A percentile compares a stretch with the other conserved stretches of the same genome.
These are phyloP conservation scores for Buceros bicornis DNA, from an alignment of 2,797 vertebrate species.

Conservation along the genomic window DNA sequence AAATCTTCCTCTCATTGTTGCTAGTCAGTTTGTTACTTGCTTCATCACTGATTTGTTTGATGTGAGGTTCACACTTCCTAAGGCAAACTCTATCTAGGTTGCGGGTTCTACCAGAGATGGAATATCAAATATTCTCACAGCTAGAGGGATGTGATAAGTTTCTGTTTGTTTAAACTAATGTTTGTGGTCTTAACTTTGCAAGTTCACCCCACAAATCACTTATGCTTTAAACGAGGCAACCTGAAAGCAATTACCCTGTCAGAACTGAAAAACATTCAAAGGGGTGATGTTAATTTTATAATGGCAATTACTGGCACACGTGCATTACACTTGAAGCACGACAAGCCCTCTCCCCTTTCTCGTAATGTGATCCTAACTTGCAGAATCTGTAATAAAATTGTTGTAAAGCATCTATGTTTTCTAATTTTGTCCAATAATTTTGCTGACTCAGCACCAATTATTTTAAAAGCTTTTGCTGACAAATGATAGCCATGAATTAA, in stretches of 20 bases:
- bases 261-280: not conserved
- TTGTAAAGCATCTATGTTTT: not conserved
- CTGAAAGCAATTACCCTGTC: slow-evolving; percentile 54
- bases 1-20: not conserved
- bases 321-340: slow-evolving; percentile 16
- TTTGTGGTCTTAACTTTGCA: slow-evolving; percentile 62
- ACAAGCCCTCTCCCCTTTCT: slow-evolving; percentile 20
- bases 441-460: slow-evolving; percentile 60
- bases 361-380: slow-evolving; percentile 43
- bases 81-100: not conserved
- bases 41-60: slow-evolving; percentile 17
- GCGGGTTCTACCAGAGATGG: slow-evolving; percentile 12
- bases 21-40: not conserved
- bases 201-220: slow-evolving; percentile 35
- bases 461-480: slow-evolving; percentile 42
- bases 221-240: not conserved
- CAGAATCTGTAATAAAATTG: slow-evolving; percentile 20
- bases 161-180: slow-evolving; percentile 54
- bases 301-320: slow-evolving; percentile 9
- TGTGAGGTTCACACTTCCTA: not conserved
- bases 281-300: slow-evolving; percentile 47
- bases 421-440: slow-evolving; percentile 22
- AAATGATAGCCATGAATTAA: slow-evolving; percentile 9
- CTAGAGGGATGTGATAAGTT: slow-evolving; percentile 11
- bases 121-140: slow-evolving; percentile 38